phyloP scores from a whole-genome alignment of 2,797 vertebrate species.

The Gallinago solitaria region DNA sequence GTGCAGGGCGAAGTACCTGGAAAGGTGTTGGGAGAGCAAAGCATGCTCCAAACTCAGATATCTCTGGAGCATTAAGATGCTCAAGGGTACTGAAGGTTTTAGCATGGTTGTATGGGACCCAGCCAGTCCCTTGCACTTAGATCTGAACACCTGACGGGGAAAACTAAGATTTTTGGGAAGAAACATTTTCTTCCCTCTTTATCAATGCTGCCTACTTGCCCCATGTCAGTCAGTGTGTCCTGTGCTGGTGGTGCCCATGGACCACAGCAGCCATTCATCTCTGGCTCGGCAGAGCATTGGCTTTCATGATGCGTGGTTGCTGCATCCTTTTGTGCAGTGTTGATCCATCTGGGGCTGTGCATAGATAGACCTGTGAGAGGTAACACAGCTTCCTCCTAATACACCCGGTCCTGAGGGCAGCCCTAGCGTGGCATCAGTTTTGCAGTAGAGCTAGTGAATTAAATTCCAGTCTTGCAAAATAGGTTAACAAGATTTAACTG shows the following conservation, averaged over 20 bases:
- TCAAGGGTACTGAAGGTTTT: background rate
- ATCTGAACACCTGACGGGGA: background rate
- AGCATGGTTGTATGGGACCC: background rate
- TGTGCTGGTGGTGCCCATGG: background rate
- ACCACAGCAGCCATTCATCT: background rate
- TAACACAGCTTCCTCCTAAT: background rate
- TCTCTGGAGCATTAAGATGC: background rate
- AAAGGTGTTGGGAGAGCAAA: background rate
- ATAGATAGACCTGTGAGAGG: background rate
- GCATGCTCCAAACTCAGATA: rapidly evolving
- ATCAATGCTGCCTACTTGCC: background rate
- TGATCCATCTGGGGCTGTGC: background rate
- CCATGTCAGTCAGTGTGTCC: background rate
- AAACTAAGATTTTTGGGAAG: background rate
- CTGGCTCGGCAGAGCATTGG: background rate
- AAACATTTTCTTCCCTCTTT: background rate
- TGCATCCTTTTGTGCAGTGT: background rate
- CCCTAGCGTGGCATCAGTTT: background rate
- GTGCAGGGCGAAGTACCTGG: background rate
- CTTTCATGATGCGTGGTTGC: background rate
- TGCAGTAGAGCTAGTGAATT: background rate
- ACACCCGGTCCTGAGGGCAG: background rate
- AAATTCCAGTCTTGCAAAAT: background rate
- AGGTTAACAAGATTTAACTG: background rate
- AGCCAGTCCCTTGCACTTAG: background rate